phyloP scores from a whole-genome alignment of 1,140 invertebrate genomes.

The Drosophila guanche region DNA sequence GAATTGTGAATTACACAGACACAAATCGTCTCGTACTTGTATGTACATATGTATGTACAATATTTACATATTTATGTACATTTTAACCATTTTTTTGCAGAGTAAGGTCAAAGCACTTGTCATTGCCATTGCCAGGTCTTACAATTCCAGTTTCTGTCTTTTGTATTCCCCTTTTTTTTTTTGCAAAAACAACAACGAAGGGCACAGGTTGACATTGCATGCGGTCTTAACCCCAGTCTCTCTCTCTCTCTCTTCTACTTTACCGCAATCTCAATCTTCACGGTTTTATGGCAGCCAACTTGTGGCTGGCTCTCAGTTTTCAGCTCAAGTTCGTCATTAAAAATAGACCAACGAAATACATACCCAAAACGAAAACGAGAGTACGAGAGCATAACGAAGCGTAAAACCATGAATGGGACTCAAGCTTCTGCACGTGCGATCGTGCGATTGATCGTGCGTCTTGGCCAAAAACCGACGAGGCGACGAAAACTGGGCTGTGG shows the following conservation, averaged over 20 bases:
- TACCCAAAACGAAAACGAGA: conserved; percentile 49
- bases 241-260: background rate
- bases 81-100: conserved; percentile 43
- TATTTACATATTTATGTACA: conserved; percentile 2
- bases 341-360: conserved; percentile 37
- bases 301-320: conserved; percentile 7
- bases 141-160: conserved; percentile 29
- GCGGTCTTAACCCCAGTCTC: conserved; percentile 26
- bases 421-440: conserved; percentile 51
- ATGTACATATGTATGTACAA: conserved; percentile 1
- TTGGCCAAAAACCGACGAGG: conserved; percentile 45
- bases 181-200: conserved; percentile 33
- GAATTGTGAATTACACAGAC: too few relatives aligned
- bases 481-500: conserved; percentile 21
- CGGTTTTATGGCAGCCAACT: conserved; percentile 10
- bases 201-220: conserved; percentile 35
- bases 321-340: conserved; percentile 11
- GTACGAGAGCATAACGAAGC: conserved; percentile 47
- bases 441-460: conserved; percentile 39
- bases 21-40: too few relatives aligned
- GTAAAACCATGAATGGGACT: conserved; percentile 55
- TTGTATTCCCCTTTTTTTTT: conserved; percentile 27
- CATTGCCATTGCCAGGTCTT: conserved; percentile 54
- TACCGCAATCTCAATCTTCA: background rate
- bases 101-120: conserved; percentile 72